Evolutionary conservation across 1,140 invertebrate genomes (phyloP).

Genomic region (Chlorops oryzae): DNA sequence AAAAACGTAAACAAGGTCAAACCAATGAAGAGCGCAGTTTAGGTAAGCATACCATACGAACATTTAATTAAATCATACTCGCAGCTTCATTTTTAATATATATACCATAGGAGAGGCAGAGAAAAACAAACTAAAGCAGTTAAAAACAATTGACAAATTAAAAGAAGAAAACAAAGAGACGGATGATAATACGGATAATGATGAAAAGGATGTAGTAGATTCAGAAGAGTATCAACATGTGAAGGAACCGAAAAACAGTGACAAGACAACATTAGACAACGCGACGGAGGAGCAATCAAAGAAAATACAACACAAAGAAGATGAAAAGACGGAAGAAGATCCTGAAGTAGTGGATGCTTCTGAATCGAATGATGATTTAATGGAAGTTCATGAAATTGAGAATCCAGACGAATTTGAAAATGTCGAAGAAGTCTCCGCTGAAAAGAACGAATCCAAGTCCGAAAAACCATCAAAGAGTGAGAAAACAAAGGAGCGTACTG

Average conservation of each 20-base stretch:
- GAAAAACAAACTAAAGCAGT: constrained; percentile 52
- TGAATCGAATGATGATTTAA: constrained; percentile 50
- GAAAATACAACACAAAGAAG: constrained; percentile 56
- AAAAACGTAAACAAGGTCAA: constrained; percentile 40
- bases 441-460: constrained; percentile 50
- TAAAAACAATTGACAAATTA: constrained; percentile 54
- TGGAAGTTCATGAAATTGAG: constrained; percentile 29
- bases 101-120: constrained; percentile 43
- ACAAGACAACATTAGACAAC: constrained; percentile 58
- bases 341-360: constrained; percentile 53
- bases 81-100: not conserved
- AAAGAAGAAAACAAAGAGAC: constrained; percentile 50
- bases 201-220: constrained; percentile 49
- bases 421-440: constrained; percentile 51
- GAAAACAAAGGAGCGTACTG: constrained; percentile 42
- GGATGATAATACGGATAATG: constrained; percentile 51
- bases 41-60: constrained; percentile 28
- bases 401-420: constrained; percentile 47
- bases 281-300: constrained; percentile 79
- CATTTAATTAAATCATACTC: not conserved
- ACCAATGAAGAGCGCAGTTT: constrained; percentile 58
- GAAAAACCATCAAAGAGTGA: constrained; percentile 52
- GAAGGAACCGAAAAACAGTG: constrained; percentile 65
- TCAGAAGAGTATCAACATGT: constrained; percentile 73
- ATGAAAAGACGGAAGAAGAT: constrained; percentile 55